phyloP scores from a whole-genome alignment of 2,888 invertebrate species.

The Drosophila macrospina region DNA sequence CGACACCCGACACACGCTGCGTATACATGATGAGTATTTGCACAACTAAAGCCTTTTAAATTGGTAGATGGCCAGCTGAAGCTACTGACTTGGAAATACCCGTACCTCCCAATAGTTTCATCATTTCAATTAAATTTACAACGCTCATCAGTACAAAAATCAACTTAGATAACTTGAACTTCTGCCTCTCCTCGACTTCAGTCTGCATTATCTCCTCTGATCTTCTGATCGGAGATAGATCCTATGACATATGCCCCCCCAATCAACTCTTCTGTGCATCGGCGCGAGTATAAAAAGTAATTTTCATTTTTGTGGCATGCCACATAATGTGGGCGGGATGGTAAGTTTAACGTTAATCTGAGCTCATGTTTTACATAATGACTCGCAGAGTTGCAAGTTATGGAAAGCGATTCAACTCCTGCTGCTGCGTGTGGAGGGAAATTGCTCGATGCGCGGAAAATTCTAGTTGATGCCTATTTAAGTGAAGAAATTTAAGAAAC shows the following conservation, averaged over 20 bases:
- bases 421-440: slow-evolving; percentile 1
- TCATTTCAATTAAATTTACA: no score
- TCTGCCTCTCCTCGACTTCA: neutral
- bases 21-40: slow-evolving; percentile 67
- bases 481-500: slow-evolving; percentile 5
- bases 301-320: slow-evolving; percentile 29
- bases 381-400: slow-evolving; percentile 22
- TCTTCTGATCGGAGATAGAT: neutral
- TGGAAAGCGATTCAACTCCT: slow-evolving; percentile 12
- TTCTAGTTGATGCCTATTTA: slow-evolving; percentile 3
- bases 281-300: slow-evolving; percentile 28
- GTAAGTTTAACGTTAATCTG: slow-evolving; percentile 53
- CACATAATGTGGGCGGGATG: slow-evolving; percentile 8
- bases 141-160: neutral
- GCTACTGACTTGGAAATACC: slow-evolving; percentile 16
- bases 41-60: slow-evolving; percentile 12
- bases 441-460: neutral
- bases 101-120: neutral
- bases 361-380: slow-evolving; percentile 65
- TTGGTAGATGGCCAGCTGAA: neutral
- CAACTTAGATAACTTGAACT: neutral
- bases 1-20: slow-evolving; percentile 48
- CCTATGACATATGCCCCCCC: neutral
- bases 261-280: neutral
- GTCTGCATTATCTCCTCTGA: no score